phyloP scores from a whole-genome alignment of 2,888 invertebrate genomes.

The Cephus spinipes region DNA sequence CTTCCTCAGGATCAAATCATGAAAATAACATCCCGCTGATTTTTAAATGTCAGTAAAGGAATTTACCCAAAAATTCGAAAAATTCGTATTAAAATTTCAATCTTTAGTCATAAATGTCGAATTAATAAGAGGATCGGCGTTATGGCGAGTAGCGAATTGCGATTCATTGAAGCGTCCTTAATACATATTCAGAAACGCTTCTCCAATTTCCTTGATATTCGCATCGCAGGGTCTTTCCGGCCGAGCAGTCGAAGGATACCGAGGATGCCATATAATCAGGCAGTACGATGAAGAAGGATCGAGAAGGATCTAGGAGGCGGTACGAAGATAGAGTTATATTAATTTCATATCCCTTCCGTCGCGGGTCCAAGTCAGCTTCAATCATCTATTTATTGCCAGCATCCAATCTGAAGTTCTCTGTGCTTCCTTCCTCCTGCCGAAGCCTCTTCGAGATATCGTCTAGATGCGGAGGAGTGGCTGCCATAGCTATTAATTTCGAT shows the following conservation, averaged over 20 bases:
- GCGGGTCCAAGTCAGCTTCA: constrained; percentile 38
- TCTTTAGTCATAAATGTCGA: neutral
- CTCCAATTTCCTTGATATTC: constrained; percentile 65
- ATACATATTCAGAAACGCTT: constrained; percentile 12
- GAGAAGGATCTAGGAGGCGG: constrained; percentile 19
- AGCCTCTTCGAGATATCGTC: constrained; percentile 56
- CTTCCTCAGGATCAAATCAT: neutral
- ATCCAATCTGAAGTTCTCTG: constrained; percentile 53
- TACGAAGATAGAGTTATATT: constrained; percentile 60
- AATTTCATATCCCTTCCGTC: constrained; percentile 65
- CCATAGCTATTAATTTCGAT: constrained; percentile 51
- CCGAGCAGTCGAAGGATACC: constrained; percentile 60
- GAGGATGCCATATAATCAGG: constrained; percentile 52
- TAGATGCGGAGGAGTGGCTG: constrained; percentile 58
- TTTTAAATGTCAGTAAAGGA: neutral
- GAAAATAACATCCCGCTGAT: too few relatives aligned
- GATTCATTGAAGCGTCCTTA: constrained; percentile 21
- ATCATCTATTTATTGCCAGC: constrained; percentile 65
- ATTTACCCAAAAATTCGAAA: neutral
- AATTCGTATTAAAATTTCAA: neutral
- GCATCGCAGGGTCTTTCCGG: constrained; percentile 60
- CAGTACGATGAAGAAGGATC: constrained; percentile 38
- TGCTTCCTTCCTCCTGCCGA: neutral
- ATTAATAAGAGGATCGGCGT: constrained; percentile 4
- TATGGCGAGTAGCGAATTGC: constrained; percentile 18